These are phyloP conservation scores for Empidonax traillii DNA, from an alignment of 2,113 vertebrate genomes.

Conservation along the genomic window DNA sequence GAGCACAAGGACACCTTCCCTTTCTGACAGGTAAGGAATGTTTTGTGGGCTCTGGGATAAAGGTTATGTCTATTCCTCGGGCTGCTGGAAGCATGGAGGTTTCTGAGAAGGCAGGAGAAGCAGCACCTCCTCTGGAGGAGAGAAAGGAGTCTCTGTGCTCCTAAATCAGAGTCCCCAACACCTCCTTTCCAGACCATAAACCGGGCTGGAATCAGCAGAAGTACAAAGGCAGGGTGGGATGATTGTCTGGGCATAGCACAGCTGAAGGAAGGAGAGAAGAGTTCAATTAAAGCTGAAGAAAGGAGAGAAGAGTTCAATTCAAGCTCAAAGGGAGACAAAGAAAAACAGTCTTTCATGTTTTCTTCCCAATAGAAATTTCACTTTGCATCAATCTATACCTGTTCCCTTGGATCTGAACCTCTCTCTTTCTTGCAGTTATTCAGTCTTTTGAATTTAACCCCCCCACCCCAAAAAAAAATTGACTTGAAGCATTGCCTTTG, in stretches of 20 bases:
- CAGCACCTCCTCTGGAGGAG: not conserved
- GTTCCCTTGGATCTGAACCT: not conserved
- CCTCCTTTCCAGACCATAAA: not conserved
- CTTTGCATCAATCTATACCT: not conserved
- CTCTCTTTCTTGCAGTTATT: not conserved
- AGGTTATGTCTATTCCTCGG: not conserved
- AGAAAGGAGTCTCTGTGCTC: not conserved
- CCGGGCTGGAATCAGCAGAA: not conserved
- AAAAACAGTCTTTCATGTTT: not conserved
- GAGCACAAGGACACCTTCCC: rapidly evolving
- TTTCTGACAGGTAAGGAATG: not conserved
- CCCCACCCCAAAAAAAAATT: no score
- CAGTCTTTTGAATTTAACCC: not conserved
- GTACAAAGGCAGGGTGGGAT: not conserved
- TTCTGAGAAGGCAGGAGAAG: not conserved
- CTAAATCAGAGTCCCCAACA: not conserved
- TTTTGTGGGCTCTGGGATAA: not conserved
- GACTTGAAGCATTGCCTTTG: not conserved
- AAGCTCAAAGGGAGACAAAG: not conserved
- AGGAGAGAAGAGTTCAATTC: not conserved
- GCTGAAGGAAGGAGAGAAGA: not conserved
- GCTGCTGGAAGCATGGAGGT: not conserved
- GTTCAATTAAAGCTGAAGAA: not conserved
- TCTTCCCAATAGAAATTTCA: not conserved
- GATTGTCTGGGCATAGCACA: not conserved